Conservation (phyloP, 1,140 invertebrate genomes). For the Pogonognathellus flavescens region DNA sequence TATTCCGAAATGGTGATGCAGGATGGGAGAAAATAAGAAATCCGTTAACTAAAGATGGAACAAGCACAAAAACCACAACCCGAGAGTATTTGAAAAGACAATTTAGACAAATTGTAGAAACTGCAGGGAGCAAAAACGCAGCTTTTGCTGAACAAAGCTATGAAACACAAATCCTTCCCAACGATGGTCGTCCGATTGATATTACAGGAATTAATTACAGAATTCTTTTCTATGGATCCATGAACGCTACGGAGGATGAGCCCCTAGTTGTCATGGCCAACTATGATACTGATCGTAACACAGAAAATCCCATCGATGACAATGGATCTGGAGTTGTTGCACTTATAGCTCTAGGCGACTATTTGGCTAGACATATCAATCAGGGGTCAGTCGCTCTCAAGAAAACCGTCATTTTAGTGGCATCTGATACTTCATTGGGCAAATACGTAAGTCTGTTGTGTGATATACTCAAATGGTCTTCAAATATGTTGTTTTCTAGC, state of each 20-base stretch:
- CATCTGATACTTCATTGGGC: conserved; percentile 48
- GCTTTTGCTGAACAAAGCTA: background rate
- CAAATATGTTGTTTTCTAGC: too few species aligned
- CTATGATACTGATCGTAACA: conserved; percentile 56
- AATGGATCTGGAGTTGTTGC: conserved; percentile 60
- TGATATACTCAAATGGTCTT: too few species aligned
- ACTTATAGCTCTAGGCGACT: conserved; percentile 40
- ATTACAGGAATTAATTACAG: conserved; percentile 40
- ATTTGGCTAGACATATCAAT: conserved; percentile 27
- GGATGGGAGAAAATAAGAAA: background rate
- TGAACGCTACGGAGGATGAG: conserved; percentile 14
- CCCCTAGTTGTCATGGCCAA: conserved; percentile 59
- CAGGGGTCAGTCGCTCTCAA: conserved; percentile 5
- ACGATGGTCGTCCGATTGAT: background rate
- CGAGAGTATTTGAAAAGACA: background rate
- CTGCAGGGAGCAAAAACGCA: background rate
- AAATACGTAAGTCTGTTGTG: conserved; percentile 56
- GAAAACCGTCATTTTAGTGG: conserved; percentile 55
- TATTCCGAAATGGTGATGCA: background rate
- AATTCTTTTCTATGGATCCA: conserved; percentile 34
- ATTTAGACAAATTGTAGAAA: background rate
- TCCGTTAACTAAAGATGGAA: background rate
- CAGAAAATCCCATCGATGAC: conserved; percentile 45
- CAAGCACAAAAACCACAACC: background rate
- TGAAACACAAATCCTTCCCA: background rate